phyloP scores from a whole-genome alignment of 1,140 invertebrate genomes.

The Hycleus phaleratus region DNA sequence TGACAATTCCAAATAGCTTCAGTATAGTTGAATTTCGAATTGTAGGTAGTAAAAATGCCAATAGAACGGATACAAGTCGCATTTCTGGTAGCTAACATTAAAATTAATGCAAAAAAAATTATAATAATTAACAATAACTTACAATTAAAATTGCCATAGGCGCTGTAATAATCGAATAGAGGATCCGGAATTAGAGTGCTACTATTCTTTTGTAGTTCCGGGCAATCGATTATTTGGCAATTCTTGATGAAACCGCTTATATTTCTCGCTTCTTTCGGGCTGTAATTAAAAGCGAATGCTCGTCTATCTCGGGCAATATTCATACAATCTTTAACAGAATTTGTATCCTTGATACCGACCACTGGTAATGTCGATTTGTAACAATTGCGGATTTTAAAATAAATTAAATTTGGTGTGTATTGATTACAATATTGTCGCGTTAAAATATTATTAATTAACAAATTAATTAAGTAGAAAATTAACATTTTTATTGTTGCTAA shows the following conservation, averaged over 20 bases:
- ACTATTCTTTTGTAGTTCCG: conserved; percentile 46
- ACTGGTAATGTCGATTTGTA: conserved; percentile 19
- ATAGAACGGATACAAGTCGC: conserved; percentile 48
- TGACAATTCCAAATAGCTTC: conserved; percentile 45
- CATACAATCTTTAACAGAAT: conserved; percentile 42
- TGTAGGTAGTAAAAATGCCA: conserved; percentile 51
- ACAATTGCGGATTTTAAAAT: conserved; percentile 28
- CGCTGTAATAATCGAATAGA: conserved; percentile 53
- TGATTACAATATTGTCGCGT: background rate
- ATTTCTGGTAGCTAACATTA: conserved; percentile 41
- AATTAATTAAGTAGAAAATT: too few species aligned
- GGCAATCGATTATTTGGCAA: conserved; percentile 50
- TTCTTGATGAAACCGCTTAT: conserved; percentile 8
- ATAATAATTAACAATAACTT: conserved; percentile 30
- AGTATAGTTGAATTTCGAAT: conserved; percentile 47
- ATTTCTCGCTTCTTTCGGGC: conserved; percentile 35
- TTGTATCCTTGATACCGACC: conserved; percentile 17
- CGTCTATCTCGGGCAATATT: conserved; percentile 48
- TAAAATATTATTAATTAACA: too few species aligned
- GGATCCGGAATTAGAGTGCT: conserved; percentile 44
- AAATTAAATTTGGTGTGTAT: background rate
- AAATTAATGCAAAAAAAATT: background rate
- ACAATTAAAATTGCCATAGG: conserved; percentile 46
- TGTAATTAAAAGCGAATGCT: conserved; percentile 57
- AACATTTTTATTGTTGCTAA: too few species aligned